phyloP scores from a whole-genome alignment of 2,113 vertebrate species.

The Oryctolagus cuniculus region mOryCun1.1 NC_091453.1:109988001-109988500 shows the following conservation, averaged over 20 bases:
- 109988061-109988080: background rate
- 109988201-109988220: background rate
- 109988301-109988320: too few relatives aligned
- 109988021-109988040: background rate
- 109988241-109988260: background rate
- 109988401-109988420: too few relatives aligned
- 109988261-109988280: background rate
- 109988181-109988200: background rate
- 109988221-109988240: background rate
- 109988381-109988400: too few relatives aligned
- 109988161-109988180: background rate
- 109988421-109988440: too few relatives aligned
- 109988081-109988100: conserved; percentile 21
- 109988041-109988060: background rate
- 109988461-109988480: too few relatives aligned
- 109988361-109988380: too few relatives aligned
- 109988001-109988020: background rate
- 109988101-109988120: background rate
- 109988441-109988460: too few relatives aligned
- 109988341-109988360: too few relatives aligned
- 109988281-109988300: too few relatives aligned
- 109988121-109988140: background rate
- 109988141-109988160: background rate
- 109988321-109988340: too few relatives aligned
- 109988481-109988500: too few relatives aligned